Percentiles rank a stretch among this genome's conserved stretches.
phyloP scores from a whole-genome alignment of 2,797 vertebrate genomes.

The Lepilemur septentrionalis region DNA sequence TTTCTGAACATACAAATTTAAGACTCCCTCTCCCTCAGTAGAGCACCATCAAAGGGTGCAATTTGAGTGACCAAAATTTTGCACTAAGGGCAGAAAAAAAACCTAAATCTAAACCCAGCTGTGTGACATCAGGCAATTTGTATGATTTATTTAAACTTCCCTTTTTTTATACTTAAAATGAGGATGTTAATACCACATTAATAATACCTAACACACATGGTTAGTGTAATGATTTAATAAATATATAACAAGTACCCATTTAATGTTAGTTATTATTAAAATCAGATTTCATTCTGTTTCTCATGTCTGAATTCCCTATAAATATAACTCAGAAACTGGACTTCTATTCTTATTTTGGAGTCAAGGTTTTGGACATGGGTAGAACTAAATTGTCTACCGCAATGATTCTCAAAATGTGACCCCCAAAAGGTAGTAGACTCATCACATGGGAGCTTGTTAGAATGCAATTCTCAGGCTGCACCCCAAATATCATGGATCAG shows the following conservation, averaged over 20 bases:
- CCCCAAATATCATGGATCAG: not conserved
- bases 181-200: not conserved
- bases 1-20: not conserved
- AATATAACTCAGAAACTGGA: not conserved
- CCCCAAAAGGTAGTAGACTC: not conserved
- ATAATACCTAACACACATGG: not conserved
- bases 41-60: not conserved
- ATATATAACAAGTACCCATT: not conserved
- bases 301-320: not conserved
- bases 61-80: conserved; percentile 6
- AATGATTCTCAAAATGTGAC: not conserved
- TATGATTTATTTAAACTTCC: not conserved
- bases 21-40: not conserved
- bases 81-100: not conserved
- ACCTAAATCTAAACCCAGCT: not conserved
- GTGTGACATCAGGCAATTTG: not conserved
- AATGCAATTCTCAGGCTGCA: not conserved
- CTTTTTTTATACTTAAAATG: not conserved
- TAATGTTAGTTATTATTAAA: not conserved
- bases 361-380: not conserved
- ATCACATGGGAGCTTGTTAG: not conserved
- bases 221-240: not conserved
- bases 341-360: not conserved
- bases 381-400: not conserved
- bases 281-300: not conserved